Percentiles rank a stretch among this genome's conserved stretches.
Evolutionary conservation across 2,113 vertebrate species (phyloP).

Genomic region (Mugil cephalus): DNA sequence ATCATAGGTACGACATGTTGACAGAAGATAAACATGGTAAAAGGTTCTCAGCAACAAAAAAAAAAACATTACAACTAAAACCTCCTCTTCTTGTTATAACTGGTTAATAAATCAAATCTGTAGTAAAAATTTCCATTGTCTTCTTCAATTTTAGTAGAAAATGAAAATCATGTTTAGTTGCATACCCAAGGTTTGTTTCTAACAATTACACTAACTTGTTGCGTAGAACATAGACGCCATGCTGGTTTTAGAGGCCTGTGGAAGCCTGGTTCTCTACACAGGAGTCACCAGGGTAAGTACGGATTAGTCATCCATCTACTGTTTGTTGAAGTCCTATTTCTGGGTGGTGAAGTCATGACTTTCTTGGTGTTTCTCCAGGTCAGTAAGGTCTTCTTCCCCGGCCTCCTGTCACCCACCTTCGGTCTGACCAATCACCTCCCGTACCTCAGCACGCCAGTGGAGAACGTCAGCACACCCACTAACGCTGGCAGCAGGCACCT

Average conservation of each 20-base stretch:
- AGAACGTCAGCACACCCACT: constrained; percentile 89
- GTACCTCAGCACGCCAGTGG: constrained; percentile 86
- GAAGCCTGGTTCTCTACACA: constrained; percentile 95
- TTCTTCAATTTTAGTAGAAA: neutral
- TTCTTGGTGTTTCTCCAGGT: constrained; percentile 82
- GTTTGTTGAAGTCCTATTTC: neutral
- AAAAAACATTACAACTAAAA: no score
- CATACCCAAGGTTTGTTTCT: neutral
- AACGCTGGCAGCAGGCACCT: constrained; percentile 88
- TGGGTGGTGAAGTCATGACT: neutral
- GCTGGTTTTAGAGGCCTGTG: constrained; percentile 92
- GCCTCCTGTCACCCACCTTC: constrained; percentile 89
- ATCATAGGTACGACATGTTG: no score
- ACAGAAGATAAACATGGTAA: no score
- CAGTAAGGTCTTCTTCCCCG: constrained; percentile 95
- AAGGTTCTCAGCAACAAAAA: no score
- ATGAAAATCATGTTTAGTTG: neutral
- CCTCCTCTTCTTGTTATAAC: no score
- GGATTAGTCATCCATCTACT: neutral
- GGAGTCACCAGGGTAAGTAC: constrained; percentile 90
- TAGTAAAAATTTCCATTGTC: no score
- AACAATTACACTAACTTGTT: neutral
- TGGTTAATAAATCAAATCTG: no score
- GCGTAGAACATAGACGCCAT: constrained; percentile 89
- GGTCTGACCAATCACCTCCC: constrained; percentile 86